Conservation (phyloP, 2,888 invertebrate species). For the Ormyrus labotus region DNA sequence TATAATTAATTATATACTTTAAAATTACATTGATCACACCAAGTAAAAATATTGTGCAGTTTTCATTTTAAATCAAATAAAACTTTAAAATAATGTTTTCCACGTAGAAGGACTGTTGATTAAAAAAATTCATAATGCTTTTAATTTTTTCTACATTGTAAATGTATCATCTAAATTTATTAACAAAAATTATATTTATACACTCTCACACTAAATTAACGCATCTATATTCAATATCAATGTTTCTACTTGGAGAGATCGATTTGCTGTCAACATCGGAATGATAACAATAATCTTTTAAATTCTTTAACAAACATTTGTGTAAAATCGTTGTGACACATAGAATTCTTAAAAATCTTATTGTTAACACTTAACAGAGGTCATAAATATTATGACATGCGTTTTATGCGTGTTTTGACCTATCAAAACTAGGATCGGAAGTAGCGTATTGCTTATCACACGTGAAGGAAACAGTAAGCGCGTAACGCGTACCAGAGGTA, state of each 20-base stretch:
- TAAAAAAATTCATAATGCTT: too few relatives aligned
- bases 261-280: neutral
- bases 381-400: constrained; percentile 32
- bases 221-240: too few relatives aligned
- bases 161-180: too few relatives aligned
- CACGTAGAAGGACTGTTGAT: too few relatives aligned
- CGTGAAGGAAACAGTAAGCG: constrained; percentile 91
- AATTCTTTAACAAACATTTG: constrained; percentile 23
- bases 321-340: constrained; percentile 8
- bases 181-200: too few relatives aligned
- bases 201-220: too few relatives aligned
- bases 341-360: constrained; percentile 20
- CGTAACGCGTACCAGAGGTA: constrained; percentile 85
- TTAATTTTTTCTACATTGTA: too few relatives aligned
- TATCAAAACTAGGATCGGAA: constrained; percentile 76
- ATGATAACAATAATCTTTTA: constrained; percentile 21
- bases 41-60: neutral
- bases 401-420: constrained; percentile 39
- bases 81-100: too few relatives aligned
- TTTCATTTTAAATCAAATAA: too few relatives aligned
- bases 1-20: neutral
- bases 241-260: too few relatives aligned
- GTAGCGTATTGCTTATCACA: constrained; percentile 85
- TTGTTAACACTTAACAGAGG: constrained; percentile 14
- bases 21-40: neutral